Evolutionary conservation across 2,888 invertebrate species (phyloP), one percentile per base, ranked within the genome.

Genomic region (Yponomeuta malinellus): DNA sequence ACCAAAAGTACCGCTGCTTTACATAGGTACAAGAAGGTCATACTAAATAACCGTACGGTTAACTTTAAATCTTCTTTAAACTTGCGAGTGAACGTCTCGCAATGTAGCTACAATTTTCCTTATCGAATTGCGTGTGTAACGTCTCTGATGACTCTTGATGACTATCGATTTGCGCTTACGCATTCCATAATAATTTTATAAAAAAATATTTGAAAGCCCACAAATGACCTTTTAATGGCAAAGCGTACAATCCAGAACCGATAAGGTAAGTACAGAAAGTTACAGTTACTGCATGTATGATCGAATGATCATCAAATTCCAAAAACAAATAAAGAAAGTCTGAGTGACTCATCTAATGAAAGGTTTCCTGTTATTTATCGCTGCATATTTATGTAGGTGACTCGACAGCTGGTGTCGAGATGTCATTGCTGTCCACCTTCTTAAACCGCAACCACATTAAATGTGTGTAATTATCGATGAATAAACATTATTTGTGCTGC

Each of bases 1-100:
- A 68, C 68, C 31, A 65, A 65, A 48, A 64, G 37, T 43, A 72
- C 71, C 69, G 70, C 69, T 71, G 33, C 66, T 68, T 70, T 71
- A 43, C 71, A 66, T 33, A 23, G 23, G 23, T 23, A 70, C 67
- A 59, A 59, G 1, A 15, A 59, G 12, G 1, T 59, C 12, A 59
- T 59, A 5, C 52, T 15, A 52, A 10, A 59, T 59, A 5, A 1
- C 52, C 6, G 52, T 59, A 59, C 52, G 15, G 52, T 59, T 15
- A 59, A 15, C 52, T 59, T 59, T 59, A 15, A 59, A 59, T 12
- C 43, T 37, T 37, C 37, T 6, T 43, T 8, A 43, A 59, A 15
- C 2, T 59, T 15, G 52, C 12, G 52, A 15, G 52, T 59, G 52
- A 59, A 59, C 15, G 5, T 59, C 15, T 15, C 5, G 12, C 52